Conservation (phyloP, 2,888 invertebrate species). For the Tetragnatha montana region DNA sequence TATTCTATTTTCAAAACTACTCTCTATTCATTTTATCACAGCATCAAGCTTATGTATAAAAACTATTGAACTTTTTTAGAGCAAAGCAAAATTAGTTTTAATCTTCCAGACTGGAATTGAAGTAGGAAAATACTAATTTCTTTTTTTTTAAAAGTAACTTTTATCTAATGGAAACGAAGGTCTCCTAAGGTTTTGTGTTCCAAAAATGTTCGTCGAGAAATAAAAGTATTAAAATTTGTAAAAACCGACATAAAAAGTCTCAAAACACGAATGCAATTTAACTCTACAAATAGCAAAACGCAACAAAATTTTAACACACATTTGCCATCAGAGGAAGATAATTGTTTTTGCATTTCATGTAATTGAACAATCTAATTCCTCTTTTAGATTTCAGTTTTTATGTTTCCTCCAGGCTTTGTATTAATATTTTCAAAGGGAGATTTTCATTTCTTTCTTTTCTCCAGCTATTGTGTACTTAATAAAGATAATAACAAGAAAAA, state of each 20-base stretch:
- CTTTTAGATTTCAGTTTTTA: not conserved
- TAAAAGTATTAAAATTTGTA: not conserved
- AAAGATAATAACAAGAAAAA: constrained; percentile 63
- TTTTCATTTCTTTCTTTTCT: constrained; percentile 37
- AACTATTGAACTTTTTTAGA: not conserved
- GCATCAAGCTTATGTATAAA: too few relatives aligned
- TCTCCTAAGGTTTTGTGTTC: not conserved
- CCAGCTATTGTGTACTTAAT: constrained; percentile 63
- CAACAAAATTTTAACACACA: not conserved
- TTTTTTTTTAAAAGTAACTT: not conserved
- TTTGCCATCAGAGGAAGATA: constrained; percentile 38
- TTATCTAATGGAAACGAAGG: not conserved
- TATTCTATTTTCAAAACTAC: too few relatives aligned
- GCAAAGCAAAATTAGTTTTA: not conserved
- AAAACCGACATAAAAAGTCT: not conserved
- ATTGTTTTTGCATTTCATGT: constrained; percentile 67
- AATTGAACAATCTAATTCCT: constrained; percentile 65
- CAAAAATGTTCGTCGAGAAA: not conserved
- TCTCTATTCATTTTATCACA: too few relatives aligned
- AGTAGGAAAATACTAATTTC: too few relatives aligned
- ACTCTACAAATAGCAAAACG: not conserved
- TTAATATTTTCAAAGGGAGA: constrained; percentile 26
- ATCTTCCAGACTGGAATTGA: too few relatives aligned
- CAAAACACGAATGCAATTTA: not conserved
- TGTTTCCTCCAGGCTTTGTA: not conserved